Evolutionary conservation across 2,888 invertebrate genomes (phyloP).

Genomic region (Cecidostiba fungosa): DNA sequence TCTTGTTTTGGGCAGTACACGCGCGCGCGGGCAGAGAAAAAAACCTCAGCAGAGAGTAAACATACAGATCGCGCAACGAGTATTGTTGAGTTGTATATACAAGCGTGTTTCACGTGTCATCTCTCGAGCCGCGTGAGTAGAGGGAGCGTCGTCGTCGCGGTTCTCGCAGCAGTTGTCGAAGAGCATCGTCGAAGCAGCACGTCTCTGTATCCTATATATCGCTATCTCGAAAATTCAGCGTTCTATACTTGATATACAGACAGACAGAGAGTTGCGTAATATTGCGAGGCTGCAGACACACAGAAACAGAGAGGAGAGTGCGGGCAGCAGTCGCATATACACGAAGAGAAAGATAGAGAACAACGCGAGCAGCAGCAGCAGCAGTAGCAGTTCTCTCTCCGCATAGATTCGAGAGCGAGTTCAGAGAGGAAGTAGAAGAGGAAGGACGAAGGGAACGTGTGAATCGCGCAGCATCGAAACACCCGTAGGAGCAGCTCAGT

Average conservation of each 20-base stretch:
- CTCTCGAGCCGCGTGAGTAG: background rate
- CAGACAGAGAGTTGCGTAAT: conserved; percentile 51
- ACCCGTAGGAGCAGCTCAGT: conserved; percentile 49
- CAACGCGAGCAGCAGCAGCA: background rate
- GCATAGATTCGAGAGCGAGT: background rate
- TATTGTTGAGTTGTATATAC: background rate
- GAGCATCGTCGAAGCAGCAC: background rate
- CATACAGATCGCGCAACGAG: background rate
- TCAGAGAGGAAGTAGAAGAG: background rate
- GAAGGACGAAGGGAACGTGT: conserved; percentile 2
- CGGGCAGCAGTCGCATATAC: background rate
- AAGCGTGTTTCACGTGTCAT: conserved; percentile 48
- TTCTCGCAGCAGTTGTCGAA: background rate
- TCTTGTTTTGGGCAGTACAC: background rate
- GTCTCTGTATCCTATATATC: background rate
- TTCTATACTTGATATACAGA: conserved; percentile 18
- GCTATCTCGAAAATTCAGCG: background rate
- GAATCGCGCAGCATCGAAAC: background rate
- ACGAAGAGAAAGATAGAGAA: background rate
- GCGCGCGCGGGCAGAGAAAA: background rate
- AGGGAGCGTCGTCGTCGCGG: background rate
- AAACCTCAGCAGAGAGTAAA: background rate
- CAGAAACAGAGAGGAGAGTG: conserved; percentile 15
- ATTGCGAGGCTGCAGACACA: too few species aligned
- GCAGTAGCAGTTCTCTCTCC: background rate